Base-by-base conservation (phyloP, 2,797 vertebrate species). In the Liasis olivaceus region DNA sequence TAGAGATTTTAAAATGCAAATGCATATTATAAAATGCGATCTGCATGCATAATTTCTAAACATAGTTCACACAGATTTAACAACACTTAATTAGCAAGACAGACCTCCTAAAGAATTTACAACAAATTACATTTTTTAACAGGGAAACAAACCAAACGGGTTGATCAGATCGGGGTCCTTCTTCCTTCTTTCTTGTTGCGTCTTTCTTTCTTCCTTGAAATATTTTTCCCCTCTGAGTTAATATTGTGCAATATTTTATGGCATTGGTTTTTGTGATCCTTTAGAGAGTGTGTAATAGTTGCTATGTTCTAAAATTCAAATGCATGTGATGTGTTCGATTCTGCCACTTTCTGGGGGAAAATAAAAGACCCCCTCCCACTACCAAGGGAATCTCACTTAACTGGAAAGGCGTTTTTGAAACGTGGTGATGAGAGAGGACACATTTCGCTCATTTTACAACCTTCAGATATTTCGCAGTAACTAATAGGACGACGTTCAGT, bases 391-490 rank as follows among this genome's bases (percentile, higher is more conserved):
- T 59, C 92, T 8, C 92, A 85, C 59, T 66, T 85, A 86, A 90
- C 22, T 94, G 47, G 84, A 14, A 90, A 86, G 91, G 66, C 59
- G 58, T 63, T 7, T 26, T 93, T 94, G 93, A 95, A 95, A 91
- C 89, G 20, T 72, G 62, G 42, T 47, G 91, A 92, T 60, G 88
- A 92, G 87, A 47, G 81, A 24, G 58, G 91, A 90, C 89, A 85
- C 93, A 20, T 94, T 94, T 92, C 58, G 91, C 87, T 94, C 54
- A 93, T 96, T 95, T 96, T 91, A 51, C 93, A 90, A 24, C 85
- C 89, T 42, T 84, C 66, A 81, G 66, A 87, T 93, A 89, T 92
- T 93, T 91, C 89, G n/a, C 93, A 69, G 81, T 51, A 91, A 86
- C 91, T 94, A 92, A 91, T 87, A 88, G 94, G 87, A 92, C 96